phyloP scores from a whole-genome alignment of 2,888 invertebrate genomes.

The Scaptomyza flava region DNA sequence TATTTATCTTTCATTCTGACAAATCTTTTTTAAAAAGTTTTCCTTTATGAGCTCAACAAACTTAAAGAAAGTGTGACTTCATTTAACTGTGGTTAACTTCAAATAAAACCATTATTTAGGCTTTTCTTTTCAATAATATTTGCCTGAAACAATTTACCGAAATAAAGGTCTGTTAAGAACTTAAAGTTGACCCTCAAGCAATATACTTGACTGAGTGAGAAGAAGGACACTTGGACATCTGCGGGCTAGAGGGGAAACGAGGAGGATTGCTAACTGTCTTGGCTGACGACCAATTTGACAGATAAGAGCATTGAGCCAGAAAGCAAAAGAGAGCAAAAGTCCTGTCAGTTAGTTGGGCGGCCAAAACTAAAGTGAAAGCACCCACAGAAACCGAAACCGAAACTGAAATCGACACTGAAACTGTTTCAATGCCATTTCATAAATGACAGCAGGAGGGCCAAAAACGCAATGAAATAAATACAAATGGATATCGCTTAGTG shows the following conservation, averaged over 20 bases:
- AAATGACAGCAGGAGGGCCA: constrained; percentile 52
- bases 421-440: constrained; percentile 78
- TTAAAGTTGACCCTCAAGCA: constrained; percentile 72
- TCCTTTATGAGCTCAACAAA: neutral
- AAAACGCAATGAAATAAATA: constrained; percentile 78
- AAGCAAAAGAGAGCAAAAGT: constrained; percentile 19
- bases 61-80: neutral
- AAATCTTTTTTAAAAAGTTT: neutral
- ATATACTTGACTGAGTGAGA: constrained; percentile 54
- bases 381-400: constrained; percentile 18
- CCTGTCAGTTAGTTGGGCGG: constrained; percentile 31
- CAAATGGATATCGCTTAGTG: constrained; percentile 63
- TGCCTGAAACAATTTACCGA: neutral
- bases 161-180: constrained; percentile 55
- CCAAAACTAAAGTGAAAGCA: constrained; percentile 45
- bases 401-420: constrained; percentile 29
- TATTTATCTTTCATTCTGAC: neutral
- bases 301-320: constrained; percentile 67
- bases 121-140: constrained; percentile 13
- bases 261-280: constrained; percentile 26
- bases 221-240: constrained; percentile 29
- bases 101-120: constrained; percentile 48
- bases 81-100: constrained; percentile 16
- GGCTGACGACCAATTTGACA: constrained; percentile 71
- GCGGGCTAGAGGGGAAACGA: neutral